Evolutionary conservation across 1,140 invertebrate genomes (phyloP).

Genomic region (Hesperophylax magnus): DNA sequence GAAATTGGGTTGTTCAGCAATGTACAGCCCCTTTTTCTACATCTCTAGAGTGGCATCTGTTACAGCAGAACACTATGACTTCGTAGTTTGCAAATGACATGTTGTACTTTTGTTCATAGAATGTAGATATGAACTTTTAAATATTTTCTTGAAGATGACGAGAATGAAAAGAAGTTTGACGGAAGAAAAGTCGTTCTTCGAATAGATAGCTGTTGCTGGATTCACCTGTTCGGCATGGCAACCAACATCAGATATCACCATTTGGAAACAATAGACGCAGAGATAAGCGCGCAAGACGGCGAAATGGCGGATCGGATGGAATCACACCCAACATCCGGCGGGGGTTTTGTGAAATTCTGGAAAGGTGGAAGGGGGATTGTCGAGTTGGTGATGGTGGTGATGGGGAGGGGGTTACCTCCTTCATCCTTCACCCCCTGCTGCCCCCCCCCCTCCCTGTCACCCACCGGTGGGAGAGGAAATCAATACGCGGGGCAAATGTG

Average conservation of each 20-base stretch:
- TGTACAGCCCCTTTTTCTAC: too few relatives aligned
- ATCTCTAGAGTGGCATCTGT: too few relatives aligned
- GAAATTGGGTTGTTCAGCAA: too few relatives aligned
- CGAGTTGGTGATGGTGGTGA: too few relatives aligned
- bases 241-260: slow-evolving; percentile 4
- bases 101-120: too few relatives aligned
- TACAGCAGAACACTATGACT: too few relatives aligned
- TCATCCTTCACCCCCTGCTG: slow-evolving; percentile 65
- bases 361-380: slow-evolving; percentile 65
- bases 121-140: too few relatives aligned
- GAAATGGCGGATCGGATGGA: slow-evolving; percentile 37
- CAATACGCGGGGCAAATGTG: slow-evolving; percentile 52
- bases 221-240: slow-evolving; percentile 26
- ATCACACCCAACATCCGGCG: slow-evolving; percentile 43
- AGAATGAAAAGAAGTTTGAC: too few relatives aligned
- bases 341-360: slow-evolving; percentile 47
- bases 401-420: slow-evolving; percentile 63
- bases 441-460: slow-evolving; percentile 60
- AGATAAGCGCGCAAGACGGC: slow-evolving; percentile 36
- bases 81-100: too few relatives aligned
- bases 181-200: too few relatives aligned
- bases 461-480: slow-evolving; percentile 53
- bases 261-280: slow-evolving; percentile 38
- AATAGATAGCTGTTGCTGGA: not conserved
- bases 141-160: too few relatives aligned